Base-by-base conservation (phyloP, 2,797 vertebrate species). In the Miichthys miiuy region DNA sequence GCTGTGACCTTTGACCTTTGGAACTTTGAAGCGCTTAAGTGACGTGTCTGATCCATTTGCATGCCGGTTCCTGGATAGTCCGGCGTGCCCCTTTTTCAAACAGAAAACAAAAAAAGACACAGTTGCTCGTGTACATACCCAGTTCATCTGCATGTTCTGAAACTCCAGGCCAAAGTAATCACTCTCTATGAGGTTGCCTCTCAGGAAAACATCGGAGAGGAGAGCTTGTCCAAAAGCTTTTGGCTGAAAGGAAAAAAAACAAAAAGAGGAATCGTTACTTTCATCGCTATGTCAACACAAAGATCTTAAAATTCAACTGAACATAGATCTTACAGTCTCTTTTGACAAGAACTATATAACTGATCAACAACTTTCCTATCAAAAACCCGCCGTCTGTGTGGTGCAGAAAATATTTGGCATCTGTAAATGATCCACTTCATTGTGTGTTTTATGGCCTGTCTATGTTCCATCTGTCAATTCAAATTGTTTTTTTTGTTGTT, bases 131-230 rank as follows among this genome's bases (percentile, higher is more conserved):
- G 58, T 76, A 93, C 97, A 0, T 95, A 99, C 98, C 98, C 98
- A 99, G 82, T 91, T 96, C 78, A 97, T 95, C 86, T 96, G 97
- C 83, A 93, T 88, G 78, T 97, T 97, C 91, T 97, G 97, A 90
- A 97, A 99, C 93, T 99, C 98, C 48, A 99, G 94, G 76, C 98
- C 97, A 87, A 99, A 99, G 93, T 99, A 99, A 94, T 99, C 98
- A 0, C 95, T 96, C 88, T 99, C 98, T 7, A 97, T 96, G 90
- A 99, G 94, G 92, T 99, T 99, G 85, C 97, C 93, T 87, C 94
- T 95, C 88, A 91, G 94, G 95, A 96, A 98, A 90, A 98, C 95
- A 23, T 97, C 95, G 25, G 91, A 91, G 83, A 98, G 83, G 52
- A 99, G 88, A 0, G 80, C 54, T 92, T 99, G 97, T 72, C 96